A percentile compares a stretch with the other conserved stretches of the same genome.
Evolutionary conservation across 2,888 invertebrate species (phyloP).

Genomic region (Chalcosyrphus nemorum): DNA sequence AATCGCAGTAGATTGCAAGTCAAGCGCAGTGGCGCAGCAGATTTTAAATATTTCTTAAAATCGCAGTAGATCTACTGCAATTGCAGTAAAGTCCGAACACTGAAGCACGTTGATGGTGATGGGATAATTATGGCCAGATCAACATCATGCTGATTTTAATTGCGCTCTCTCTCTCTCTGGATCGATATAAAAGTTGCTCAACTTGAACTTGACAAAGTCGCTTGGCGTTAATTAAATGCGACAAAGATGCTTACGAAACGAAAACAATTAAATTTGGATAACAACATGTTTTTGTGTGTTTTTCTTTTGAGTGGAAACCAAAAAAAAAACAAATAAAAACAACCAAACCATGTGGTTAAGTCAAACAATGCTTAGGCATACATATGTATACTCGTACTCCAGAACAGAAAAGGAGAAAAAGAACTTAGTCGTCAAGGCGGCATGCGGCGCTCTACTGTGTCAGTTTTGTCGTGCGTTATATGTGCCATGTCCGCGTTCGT

Average conservation of each 20-base stretch:
- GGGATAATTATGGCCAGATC: conserved; percentile 45
- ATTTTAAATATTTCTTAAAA: too few relatives aligned
- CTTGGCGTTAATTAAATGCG: conserved; percentile 56
- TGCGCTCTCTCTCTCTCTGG: conserved; percentile 1
- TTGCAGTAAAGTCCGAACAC: too few relatives aligned
- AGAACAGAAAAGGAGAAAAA: neutral
- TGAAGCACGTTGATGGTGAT: conserved; percentile 19
- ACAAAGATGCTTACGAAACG: conserved; percentile 38
- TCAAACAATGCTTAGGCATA: neutral
- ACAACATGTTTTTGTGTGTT: neutral
- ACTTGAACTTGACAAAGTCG: conserved; percentile 67
- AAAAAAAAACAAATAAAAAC: too few relatives aligned
- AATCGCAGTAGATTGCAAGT: too few relatives aligned
- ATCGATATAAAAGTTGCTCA: conserved; percentile 52
- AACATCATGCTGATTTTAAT: conserved; percentile 44
- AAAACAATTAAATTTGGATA: conserved; percentile 50
- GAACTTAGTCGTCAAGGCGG: conserved; percentile 2
- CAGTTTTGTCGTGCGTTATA: neutral
- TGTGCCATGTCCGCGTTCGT: conserved; percentile 1
- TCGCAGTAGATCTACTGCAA: too few relatives aligned
- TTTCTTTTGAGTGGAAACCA: neutral
- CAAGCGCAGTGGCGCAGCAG: too few relatives aligned
- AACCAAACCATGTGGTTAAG: neutral
- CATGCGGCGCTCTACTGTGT: neutral
- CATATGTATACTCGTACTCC: neutral